Evolutionary conservation across 2,113 vertebrate genomes (phyloP), one percentile per base, ranked within the genome.

Genomic region (Alligator sinensis): DNA sequence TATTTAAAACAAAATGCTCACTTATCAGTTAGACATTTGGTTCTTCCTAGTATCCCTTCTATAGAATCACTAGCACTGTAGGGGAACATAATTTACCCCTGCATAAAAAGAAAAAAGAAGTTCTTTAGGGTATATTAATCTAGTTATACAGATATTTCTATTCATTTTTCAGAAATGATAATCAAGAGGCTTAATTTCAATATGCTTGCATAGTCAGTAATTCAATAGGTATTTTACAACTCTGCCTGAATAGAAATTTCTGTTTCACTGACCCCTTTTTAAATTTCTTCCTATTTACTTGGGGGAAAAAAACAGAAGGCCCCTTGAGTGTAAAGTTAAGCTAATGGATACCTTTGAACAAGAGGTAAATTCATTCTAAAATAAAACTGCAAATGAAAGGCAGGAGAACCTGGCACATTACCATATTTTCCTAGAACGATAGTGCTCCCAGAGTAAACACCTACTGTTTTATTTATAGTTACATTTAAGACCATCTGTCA

Each of bases 391-490:
- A 88, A 87, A 89, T 74, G 80, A 86, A 88, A 87, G n/a, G 58
- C 30, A 90, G n/a, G 18, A 79, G 93, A 93, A 47, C 54, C 74
- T 90, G 80, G 77, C 61, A 91, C 88, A 91, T 79, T 76, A 94
- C 19, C 54, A 61, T 10, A n/a, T 75, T 82, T 80, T 91, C 80
- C 75, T 83, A 89, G 79, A 91, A 90, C 47, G 88, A 28, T 62
- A 90, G 82, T 77, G 58, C 24, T 96, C 86, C 78, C 74, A 80
- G 55, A 93, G 93, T 86, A 95, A 96, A 96, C 82, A 93, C 74
- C 84, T 96, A 95, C 86, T 95, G 72, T 76, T 95, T 96, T 94
- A 97, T 97, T 96, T 96, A 94, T 90, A 96, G 94, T 77, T 95
- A 92, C 66, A 70, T 92, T 87, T 86, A 93, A 93, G 72, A 93